Base-by-base conservation (phyloP, 2,797 vertebrate genomes). In the Tiaroga cobitis region DNA sequence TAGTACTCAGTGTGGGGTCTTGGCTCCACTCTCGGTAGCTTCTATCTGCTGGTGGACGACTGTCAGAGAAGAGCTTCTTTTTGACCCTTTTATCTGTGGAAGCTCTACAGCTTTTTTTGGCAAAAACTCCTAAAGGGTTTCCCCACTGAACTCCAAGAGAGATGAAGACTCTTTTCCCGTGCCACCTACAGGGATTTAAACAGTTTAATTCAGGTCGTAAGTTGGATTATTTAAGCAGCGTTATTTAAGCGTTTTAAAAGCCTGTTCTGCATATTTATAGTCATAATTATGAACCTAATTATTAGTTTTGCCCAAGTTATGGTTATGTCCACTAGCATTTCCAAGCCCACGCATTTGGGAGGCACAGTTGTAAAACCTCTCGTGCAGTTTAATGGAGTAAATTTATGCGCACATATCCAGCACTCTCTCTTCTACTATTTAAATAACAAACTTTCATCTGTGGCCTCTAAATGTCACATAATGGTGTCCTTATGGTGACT, bases 1-100 rank as follows among this genome's bases (percentile, higher is more conserved):
- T 83, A 88, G 88, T 72, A 85, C 88, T 87, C 92, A 68, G 85
- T 83, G 72, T 91, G 92, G 81, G 89, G 90, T 79, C 89, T n/a
- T 88, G 72, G 89, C 77, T 87, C 82, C 77, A 56, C 79, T 75
- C 81, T 88, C 84, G 37, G 78, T 82, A 11, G 80, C 67, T 49
- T 72, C 89, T 85, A 72, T 79, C 65, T 72, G 8, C 65, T 84
- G 11, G 51, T 85, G 49, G 76, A 79, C 21, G 51, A 41, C 51
- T 79, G 75, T 72, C 67, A 79, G 75, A 61, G 32, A 78, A 72
- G 75, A 79, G 39, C 37, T 72, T 85, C 83, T 85, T 54, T 70
- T 24, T 3, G 46, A 84, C 37, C 63, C 75, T 72, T 70, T 79
- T 84, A 84, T 79, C 83, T 61, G 8, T 19, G 61, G 49, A 68